A percentile compares a stretch with the other conserved stretches of the same genome.
Conservation (phyloP, 2,888 invertebrate genomes). For the Nasonia oneida region DNA sequence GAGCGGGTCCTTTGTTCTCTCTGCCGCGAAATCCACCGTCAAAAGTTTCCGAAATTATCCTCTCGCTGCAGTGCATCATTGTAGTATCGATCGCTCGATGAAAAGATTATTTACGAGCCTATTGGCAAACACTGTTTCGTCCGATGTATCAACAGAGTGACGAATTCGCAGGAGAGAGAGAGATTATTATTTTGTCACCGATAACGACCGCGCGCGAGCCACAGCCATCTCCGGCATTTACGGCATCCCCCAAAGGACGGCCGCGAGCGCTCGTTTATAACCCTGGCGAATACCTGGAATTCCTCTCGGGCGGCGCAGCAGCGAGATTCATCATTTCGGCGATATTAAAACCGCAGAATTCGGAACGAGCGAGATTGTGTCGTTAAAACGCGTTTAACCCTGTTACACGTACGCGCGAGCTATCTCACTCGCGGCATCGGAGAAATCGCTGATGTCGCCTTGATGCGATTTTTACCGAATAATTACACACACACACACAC, state of each 20-base stretch:
- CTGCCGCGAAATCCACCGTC: background rate
- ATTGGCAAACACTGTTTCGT: background rate
- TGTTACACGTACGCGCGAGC: background rate
- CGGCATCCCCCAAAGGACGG: background rate
- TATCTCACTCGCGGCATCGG: background rate
- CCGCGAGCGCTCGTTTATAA: background rate
- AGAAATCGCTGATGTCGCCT: background rate
- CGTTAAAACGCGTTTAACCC: background rate
- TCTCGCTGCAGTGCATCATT: background rate
- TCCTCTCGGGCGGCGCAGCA: background rate
- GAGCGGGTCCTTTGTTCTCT: slow-evolving; percentile 54
- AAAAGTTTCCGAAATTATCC: background rate
- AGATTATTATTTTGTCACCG: background rate
- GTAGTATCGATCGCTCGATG: background rate
- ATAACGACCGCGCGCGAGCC: background rate
- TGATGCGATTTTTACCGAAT: background rate
- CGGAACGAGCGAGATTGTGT: background rate
- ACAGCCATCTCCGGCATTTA: background rate
- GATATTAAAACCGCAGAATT: background rate
- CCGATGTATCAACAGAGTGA: background rate
- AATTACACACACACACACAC: background rate
- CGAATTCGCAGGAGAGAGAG: background rate
- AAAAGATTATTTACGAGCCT: background rate
- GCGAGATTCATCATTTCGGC: background rate
- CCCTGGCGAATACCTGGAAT: slow-evolving; percentile 1